Evolutionary conservation across 2,797 vertebrate genomes (phyloP).

Genomic region (Liparis tanakae): DNA sequence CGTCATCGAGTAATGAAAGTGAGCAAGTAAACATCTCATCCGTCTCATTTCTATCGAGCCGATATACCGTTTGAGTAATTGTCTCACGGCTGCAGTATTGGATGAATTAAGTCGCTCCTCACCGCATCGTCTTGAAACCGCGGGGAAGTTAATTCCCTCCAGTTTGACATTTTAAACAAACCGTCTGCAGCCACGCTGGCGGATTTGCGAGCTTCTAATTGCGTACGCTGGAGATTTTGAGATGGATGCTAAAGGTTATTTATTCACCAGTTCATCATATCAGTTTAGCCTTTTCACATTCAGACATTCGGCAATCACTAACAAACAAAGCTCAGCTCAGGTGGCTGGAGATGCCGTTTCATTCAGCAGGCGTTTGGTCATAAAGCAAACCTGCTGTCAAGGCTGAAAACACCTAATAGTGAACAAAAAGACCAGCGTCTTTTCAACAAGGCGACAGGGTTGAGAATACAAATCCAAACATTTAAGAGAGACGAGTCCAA

Average conservation of each 20-base stretch:
- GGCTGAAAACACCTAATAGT: background rate
- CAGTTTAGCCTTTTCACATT: background rate
- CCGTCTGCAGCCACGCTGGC: background rate
- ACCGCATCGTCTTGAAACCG: background rate
- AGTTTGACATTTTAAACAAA: conserved; percentile 4
- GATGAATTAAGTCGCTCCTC: background rate
- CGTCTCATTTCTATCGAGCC: background rate
- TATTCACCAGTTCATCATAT: background rate
- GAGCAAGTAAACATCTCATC: background rate
- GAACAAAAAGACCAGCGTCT: background rate
- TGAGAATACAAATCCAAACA: background rate
- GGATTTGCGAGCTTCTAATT: background rate
- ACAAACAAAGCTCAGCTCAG: background rate
- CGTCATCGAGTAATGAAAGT: background rate
- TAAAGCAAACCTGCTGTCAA: background rate
- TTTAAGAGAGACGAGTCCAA: background rate
- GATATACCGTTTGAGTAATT: background rate
- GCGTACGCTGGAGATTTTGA: background rate
- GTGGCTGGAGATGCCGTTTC: background rate
- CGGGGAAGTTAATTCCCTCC: background rate
- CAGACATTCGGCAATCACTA: background rate
- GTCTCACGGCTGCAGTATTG: background rate
- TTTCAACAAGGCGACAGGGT: background rate
- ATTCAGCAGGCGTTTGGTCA: background rate
- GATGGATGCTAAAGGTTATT: background rate